A percentile compares a stretch with the other conserved stretches of the same genome.
Conservation (phyloP, 2,797 vertebrate genomes). For the Phataginus tricuspis region DNA sequence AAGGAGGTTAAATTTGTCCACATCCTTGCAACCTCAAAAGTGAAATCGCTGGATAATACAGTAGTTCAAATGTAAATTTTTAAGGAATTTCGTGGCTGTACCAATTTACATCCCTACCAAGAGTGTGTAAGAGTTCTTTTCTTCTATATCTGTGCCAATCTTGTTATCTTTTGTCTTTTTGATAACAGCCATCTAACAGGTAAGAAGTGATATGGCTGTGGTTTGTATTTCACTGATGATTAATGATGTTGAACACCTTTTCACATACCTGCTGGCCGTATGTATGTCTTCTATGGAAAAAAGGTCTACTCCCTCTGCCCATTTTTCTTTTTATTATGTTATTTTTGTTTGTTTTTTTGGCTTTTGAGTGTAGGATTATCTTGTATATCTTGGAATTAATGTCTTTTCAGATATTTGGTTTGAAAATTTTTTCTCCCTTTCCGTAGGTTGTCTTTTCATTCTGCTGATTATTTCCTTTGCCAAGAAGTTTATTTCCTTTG, state of each 20-base stretch:
- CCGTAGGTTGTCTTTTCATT: neutral
- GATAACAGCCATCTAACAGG: neutral
- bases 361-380: neutral
- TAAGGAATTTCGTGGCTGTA: fast-evolving
- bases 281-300: neutral
- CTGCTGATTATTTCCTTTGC: neutral
- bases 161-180: neutral
- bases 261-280: neutral
- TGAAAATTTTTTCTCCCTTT: neutral
- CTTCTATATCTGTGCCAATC: neutral
- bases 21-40: neutral
- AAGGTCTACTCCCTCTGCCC: neutral
- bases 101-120: neutral
- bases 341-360: neutral
- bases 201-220: neutral
- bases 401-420: neutral
- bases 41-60: neutral
- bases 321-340: neutral
- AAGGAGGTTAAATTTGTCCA: neutral
- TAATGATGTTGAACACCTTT: neutral
- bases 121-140: neutral
- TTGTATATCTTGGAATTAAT: neutral
- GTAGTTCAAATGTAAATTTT: neutral
- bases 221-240: neutral
- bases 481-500: neutral